Base-by-base conservation (phyloP, 2,888 invertebrate genomes). In the Perizoma flavofasciatum region DNA sequence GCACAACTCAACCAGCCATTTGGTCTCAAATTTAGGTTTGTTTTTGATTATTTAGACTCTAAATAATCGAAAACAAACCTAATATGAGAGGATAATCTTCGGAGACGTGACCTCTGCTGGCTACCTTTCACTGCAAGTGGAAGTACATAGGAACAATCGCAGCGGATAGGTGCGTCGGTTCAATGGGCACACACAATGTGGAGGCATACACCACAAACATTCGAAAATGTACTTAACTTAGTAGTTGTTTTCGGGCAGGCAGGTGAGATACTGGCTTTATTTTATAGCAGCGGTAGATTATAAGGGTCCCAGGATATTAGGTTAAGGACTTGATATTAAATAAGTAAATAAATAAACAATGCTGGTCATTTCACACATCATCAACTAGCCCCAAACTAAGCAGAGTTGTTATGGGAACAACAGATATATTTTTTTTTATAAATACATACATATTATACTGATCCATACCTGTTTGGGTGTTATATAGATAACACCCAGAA, bases 71-170 rank as follows among this genome's bases (percentile, higher is more conserved):
- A 57, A 46, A 48, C 44, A 44, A 59, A 61, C 41, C 52, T 5
- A n/a, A 44, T 55, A 49, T 45, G 40, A 48, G 43, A 33, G 45
- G 40, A 11, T 57, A 61, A 65, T 66, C 66, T 67, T 67, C 61
- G 58, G 58, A 61, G 39, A 53, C 61, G 60, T 67, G 65, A 69
- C 71, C 69, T 66, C 70, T 50, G 56, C 61, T 33, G 39, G 58
- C 49, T 63, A 59, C 69, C 71, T 71, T 71, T 71, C 71, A 71
- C 71, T 66, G 65, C 62, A 66, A 55, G 55, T 62, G 62, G 65
- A 65, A 64, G 65, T 66, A 65, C 41, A 49, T 59, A 58, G 60
- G 58, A 65, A 66, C 65, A 65, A 63, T 54, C 57, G 51, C 54
- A 52, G 50, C 49, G 53, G 52, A 56, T 59, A 59, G 59, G 44